Base-by-base conservation (phyloP, 1,140 invertebrate species). In the Carposina sasakii region DNA sequence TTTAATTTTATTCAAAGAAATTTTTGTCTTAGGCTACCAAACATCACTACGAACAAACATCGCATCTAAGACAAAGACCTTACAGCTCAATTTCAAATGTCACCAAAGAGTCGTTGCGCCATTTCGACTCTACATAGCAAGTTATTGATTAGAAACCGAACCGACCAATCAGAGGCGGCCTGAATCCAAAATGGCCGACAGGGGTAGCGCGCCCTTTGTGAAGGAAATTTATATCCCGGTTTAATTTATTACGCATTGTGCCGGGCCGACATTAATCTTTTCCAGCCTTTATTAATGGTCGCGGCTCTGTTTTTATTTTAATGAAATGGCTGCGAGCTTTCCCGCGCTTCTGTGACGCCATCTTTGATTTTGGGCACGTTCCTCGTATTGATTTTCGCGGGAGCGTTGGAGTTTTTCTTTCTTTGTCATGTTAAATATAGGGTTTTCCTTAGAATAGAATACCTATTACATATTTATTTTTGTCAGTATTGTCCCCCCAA, bases 241-340 rank as follows among this genome's bases (percentile, higher is more conserved):
- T 67, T 76, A 81, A 81, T 81, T 77, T 77, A 81, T 81, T 71
- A 81, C 71, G 67, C 67, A 72, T 77, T 76, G 76, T 79, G 57
- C 57, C 53, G 44, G 17, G 36, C 60, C 47, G 66, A 71, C 76
- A 79, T 79, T 79, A 76, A 79, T 77, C 76, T 79, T 79, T 76
- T 72, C 73, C 63, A 67, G 44, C 57, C 68, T 71, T 76, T 81
- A 77, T 81, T 76, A 81, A 81, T 76, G 73, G 70, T 68, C 40
- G 34, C 42, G 19, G 39, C 15, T 33, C 52, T 70, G 72, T 34
- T 76, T 78, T 78, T 79, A 76, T 79, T 79, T 76, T 81, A 81
- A 79, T 76, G 73, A 76, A 79, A 76, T 52, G 60, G 51, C 54
- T 41, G 39, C 19, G 52, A 23, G 24, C 24, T 47, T 47, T 37